Evolutionary conservation across 2,797 vertebrate genomes (phyloP), one percentile per base, ranked within the genome.

Genomic region (Lateolabrax maculatus): DNA sequence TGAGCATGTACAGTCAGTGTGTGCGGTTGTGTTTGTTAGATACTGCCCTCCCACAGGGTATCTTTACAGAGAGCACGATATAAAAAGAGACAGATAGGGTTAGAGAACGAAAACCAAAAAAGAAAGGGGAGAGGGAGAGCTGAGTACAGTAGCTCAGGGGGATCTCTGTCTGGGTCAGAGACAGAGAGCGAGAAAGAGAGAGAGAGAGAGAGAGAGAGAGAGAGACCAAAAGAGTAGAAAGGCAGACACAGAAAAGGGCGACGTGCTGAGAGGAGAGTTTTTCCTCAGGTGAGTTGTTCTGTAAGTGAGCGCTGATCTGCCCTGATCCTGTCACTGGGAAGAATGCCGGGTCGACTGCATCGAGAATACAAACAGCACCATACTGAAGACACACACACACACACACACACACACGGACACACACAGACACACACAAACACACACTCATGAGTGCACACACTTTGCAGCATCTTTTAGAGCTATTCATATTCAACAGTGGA

Each of bases 221-320:
- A 57, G 49, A 64, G 72, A 80, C 69, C 19, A 34, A 81, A 81
- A 71, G 65, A 81, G 73, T 19, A 67, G 77, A 80, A 75, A 87
- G 66, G 75, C 81, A 58, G 79, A 81, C 60, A 68, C 80, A 87
- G 84, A 89, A 90, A 83, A 84, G 77, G 90, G 79, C 57, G 77
- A 84, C 79, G 49, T 79, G 81, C 81, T 68, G 85, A 84, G 84
- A 88, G 82, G 75, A 85, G 86, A 91, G 92, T 93, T 94, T 93
- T 94, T 92, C 92, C 92, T 93, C 93, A 93, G 92, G 93, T 94
- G 92, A 93, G 91, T 91, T 91, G 90, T 89, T 93, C 90, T 87
- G 86, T 91, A 87, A 58, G 77, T 64, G 74, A 92, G 44, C 41
- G 27, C 79, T 86, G 78, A 90, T 84, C 44, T 78, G 84, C 87